Percentiles rank a stretch among this genome's conserved stretches.
Conservation (phyloP, 2,797 vertebrate genomes). For the Argentina silus region DNA sequence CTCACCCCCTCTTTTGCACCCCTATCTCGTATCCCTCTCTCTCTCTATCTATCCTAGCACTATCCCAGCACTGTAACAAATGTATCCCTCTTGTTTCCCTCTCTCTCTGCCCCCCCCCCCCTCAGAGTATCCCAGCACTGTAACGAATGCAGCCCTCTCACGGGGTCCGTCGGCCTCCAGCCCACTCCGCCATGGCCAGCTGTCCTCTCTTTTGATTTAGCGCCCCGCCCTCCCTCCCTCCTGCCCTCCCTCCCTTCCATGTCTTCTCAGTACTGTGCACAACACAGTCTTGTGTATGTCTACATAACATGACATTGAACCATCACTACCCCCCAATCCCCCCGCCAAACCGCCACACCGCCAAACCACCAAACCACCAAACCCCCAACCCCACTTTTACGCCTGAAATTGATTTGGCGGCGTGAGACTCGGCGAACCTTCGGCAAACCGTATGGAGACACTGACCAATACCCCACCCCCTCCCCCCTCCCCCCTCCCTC, state of each 20-base stretch:
- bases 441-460: neutral
- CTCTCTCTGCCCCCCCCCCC: neutral
- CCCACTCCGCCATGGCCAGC: neutral
- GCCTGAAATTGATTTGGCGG: no score
- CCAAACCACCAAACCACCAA: no score
- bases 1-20: neutral
- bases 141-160: neutral
- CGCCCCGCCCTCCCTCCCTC: neutral
- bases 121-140: neutral
- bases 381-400: no score
- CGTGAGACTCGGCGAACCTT: no score
- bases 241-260: neutral
- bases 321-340: no score
- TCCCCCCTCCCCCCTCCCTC: neutral
- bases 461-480: neutral
- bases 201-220: neutral
- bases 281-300: no score
- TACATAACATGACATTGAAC: no score
- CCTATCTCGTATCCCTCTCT: neutral
- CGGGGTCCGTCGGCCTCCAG: neutral
- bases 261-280: neutral
- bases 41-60: neutral
- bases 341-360: no score
- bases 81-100: neutral
- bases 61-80: neutral